These are phyloP conservation scores for Junco hyemalis DNA, from an alignment of 2,113 vertebrate species.

Conservation along the genomic window DNA sequence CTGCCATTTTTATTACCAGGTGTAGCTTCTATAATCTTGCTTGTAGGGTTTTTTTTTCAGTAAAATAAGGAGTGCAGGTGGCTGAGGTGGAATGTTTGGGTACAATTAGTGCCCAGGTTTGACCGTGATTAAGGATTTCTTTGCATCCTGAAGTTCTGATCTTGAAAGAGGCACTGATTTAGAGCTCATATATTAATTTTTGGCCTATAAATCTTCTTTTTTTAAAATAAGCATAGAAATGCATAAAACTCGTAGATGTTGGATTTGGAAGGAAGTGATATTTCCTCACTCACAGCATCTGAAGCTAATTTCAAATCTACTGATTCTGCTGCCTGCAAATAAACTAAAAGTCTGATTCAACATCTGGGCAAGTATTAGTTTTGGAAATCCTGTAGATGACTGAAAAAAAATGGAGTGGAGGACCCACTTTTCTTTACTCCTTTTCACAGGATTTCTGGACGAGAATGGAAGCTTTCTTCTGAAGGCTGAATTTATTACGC, in stretches of 20 bases:
- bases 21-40: neutral
- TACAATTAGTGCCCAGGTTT: neutral
- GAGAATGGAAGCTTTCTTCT: constrained; percentile 55
- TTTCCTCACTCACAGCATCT: constrained; percentile 57
- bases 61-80: neutral
- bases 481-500: constrained; percentile 24
- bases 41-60: neutral
- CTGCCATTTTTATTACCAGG: neutral
- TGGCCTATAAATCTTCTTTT: neutral
- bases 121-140: neutral
- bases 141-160: neutral
- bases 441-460: constrained; percentile 4
- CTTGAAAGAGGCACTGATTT: constrained; percentile 28
- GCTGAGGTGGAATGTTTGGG: neutral
- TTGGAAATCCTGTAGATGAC: constrained; percentile 61
- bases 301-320: constrained; percentile 71
- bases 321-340: constrained; percentile 63
- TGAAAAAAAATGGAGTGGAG: constrained; percentile 24
- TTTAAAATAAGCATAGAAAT: neutral
- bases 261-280: constrained; percentile 56
- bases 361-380: constrained; percentile 68
- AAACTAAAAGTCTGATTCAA: constrained; percentile 60
- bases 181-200: constrained; percentile 12
- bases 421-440: constrained; percentile 22
- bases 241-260: constrained; percentile 40